phyloP scores from a whole-genome alignment of 2,888 invertebrate species.

The Peribatodes rhomboidaria region DNA sequence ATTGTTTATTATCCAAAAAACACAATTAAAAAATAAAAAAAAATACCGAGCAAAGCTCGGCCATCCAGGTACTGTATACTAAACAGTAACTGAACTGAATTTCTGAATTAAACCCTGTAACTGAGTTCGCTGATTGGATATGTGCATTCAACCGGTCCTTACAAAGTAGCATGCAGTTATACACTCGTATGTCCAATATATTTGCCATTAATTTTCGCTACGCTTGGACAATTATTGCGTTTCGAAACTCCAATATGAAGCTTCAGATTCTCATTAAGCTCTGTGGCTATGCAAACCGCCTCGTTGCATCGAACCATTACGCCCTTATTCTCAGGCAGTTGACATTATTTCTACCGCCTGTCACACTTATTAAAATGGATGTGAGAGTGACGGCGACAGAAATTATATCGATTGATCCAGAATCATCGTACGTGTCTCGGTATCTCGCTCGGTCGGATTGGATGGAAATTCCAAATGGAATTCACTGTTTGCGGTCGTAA shows the following conservation, averaged over 20 bases:
- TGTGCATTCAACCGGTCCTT: no score
- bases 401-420: constrained; percentile 4
- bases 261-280: constrained; percentile 46
- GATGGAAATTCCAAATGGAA: constrained; percentile 15
- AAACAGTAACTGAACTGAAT: no score
- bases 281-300: constrained; percentile 47
- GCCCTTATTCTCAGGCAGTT: neutral
- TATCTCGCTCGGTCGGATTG: constrained; percentile 1
- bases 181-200: no score
- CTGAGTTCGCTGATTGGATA: no score
- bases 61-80: no score
- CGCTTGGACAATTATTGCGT: neutral
- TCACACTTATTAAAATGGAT: neutral
- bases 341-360: neutral
- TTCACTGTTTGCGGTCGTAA: constrained; percentile 23
- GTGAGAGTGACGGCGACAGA: neutral
- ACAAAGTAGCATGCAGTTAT: no score
- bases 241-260: constrained; percentile 3
- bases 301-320: constrained; percentile 7
- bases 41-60: no score
- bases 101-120: no score
- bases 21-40: no score
- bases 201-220: no score
- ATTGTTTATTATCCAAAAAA: no score
- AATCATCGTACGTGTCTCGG: neutral